Percentiles rank a stretch among this genome's conserved stretches.
Conservation (phyloP, 2,797 vertebrate genomes). For the Molossus alvarezi region DNA sequence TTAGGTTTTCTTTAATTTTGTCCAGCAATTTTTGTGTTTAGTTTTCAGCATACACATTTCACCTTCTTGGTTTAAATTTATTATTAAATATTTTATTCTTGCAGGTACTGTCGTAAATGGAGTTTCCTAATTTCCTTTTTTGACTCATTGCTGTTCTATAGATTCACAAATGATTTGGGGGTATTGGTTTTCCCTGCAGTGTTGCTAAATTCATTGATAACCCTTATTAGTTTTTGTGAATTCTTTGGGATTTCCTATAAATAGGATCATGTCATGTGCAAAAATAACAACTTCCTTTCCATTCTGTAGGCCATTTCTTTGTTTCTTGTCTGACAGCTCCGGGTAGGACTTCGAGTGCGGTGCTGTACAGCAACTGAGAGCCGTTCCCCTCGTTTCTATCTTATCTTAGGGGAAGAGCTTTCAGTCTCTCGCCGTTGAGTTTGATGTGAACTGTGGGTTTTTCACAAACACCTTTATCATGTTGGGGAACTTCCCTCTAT, state of each 20-base stretch:
- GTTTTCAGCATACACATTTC: not conserved
- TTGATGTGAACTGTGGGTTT: not conserved
- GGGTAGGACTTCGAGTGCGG: no score
- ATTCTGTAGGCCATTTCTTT: not conserved
- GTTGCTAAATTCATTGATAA: not conserved
- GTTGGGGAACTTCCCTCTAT: not conserved
- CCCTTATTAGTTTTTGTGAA: not conserved
- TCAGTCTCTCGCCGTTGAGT: not conserved
- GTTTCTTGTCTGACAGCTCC: not conserved
- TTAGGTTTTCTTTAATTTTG: constrained; percentile 7
- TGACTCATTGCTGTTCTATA: not conserved
- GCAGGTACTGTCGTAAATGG: not conserved
- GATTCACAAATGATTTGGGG: not conserved
- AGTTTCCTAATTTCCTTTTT: not conserved
- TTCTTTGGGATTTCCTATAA: not conserved
- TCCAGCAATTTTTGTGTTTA: not conserved
- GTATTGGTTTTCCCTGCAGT: not conserved
- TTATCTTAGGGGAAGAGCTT: not conserved
- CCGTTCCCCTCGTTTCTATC: not conserved
- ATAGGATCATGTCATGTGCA: not conserved
- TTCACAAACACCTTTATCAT: not conserved
- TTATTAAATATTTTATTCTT: not conserved
- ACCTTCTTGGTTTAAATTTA: constrained; percentile 18
- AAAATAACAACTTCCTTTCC: not conserved
- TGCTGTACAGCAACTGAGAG: not conserved